phyloP scores from a whole-genome alignment of 2,888 invertebrate genomes.

The Drosophila ezoana region DNA sequence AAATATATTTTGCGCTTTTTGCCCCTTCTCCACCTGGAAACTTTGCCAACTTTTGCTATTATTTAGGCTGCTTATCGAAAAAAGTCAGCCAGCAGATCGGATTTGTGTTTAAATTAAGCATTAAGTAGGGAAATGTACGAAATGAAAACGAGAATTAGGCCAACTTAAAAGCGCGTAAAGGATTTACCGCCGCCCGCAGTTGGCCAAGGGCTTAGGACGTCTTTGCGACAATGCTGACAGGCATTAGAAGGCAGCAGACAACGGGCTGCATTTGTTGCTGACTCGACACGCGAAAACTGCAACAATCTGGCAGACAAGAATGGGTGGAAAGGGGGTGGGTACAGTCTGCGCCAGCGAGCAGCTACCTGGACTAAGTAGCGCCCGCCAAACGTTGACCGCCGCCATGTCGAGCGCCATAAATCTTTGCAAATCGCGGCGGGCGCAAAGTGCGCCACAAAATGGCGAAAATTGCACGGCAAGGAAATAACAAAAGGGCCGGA shows the following conservation, averaged over 20 bases:
- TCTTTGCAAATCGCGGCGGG: slow-evolving; percentile 76
- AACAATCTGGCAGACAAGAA: slow-evolving; percentile 35
- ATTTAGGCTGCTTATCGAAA: slow-evolving; percentile 69
- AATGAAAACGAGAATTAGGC: slow-evolving; percentile 48
- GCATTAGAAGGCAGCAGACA: slow-evolving; percentile 55
- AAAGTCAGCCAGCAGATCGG: slow-evolving; percentile 74
- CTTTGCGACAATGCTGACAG: slow-evolving; percentile 66
- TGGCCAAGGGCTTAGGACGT: slow-evolving; percentile 42
- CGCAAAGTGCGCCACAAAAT: slow-evolving; percentile 74
- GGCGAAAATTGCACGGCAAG: slow-evolving; percentile 74
- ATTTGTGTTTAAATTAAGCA: slow-evolving; percentile 76
- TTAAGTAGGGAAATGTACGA: slow-evolving; percentile 42
- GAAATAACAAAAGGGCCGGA: slow-evolving; percentile 59
- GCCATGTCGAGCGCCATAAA: slow-evolving; percentile 78
- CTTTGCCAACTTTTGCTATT: slow-evolving; percentile 63
- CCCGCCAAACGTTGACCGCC: slow-evolving; percentile 50
- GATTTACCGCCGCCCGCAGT: slow-evolving; percentile 47
- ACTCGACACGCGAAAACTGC: slow-evolving; percentile 49
- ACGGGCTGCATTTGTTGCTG: slow-evolving; percentile 55
- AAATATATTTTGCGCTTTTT: background rate
- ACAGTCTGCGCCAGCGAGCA: background rate
- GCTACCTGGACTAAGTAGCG: slow-evolving; percentile 58
- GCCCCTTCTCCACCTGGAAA: slow-evolving; percentile 11
- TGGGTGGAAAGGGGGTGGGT: background rate
- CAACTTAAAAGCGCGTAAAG: slow-evolving; percentile 54